phyloP scores from a whole-genome alignment of 2,888 invertebrate genomes.

The Leucania comma region DNA sequence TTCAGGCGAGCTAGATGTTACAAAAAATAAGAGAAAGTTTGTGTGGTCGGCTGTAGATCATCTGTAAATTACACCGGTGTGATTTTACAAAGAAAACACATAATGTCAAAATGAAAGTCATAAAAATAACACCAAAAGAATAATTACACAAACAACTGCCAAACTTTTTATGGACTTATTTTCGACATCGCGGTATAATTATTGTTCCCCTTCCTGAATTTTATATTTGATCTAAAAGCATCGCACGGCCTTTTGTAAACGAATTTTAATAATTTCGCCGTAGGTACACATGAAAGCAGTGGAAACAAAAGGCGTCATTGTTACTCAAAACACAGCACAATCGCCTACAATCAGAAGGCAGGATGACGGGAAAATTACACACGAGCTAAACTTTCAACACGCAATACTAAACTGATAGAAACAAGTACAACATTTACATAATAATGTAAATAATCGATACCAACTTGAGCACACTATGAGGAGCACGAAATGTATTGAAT shows the following conservation, averaged over 20 bases:
- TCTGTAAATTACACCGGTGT: not conserved
- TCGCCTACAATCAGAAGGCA: conserved; percentile 69
- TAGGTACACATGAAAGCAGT: conserved; percentile 36
- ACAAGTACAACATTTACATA: conserved; percentile 64
- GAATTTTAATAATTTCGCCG: conserved; percentile 34
- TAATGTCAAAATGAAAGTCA: conserved; percentile 1
- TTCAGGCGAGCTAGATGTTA: not conserved
- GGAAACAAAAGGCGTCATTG: conserved; percentile 61
- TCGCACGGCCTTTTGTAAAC: conserved; percentile 23
- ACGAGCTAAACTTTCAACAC: conserved; percentile 76
- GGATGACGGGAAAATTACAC: conserved; percentile 80
- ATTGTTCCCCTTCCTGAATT: conserved; percentile 33
- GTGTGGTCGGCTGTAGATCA: not conserved
- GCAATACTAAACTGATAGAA: conserved; percentile 70
- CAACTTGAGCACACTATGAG: conserved; percentile 83
- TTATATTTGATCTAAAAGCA: conserved; percentile 32
- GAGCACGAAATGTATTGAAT: conserved; percentile 78
- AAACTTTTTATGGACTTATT: conserved; percentile 55
- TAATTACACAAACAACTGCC: conserved; percentile 8
- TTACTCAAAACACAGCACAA: conserved; percentile 64
- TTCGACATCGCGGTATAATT: conserved; percentile 38
- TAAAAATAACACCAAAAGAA: conserved; percentile 16
- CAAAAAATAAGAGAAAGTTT: not conserved
- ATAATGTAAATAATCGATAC: conserved; percentile 72
- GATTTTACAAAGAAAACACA: not conserved